Conservation (phyloP, 2,113 vertebrate genomes). For the Myocastor coypus region DNA sequence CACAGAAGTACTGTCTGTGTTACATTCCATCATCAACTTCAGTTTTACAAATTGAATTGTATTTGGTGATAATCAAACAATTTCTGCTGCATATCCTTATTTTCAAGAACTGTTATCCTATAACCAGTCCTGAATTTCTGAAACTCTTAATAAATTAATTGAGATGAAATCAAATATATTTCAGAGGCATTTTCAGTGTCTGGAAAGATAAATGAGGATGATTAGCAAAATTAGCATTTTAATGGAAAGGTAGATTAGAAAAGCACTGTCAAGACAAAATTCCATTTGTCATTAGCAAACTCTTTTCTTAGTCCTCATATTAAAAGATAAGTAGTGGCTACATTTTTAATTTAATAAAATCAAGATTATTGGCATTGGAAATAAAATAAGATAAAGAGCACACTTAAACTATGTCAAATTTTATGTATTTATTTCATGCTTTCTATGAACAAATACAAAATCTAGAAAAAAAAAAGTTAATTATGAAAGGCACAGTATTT, state of each 20-base stretch:
- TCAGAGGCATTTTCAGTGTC: neutral
- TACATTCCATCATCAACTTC: neutral
- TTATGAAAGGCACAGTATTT: neutral
- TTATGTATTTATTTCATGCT: neutral
- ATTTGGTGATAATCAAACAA: conserved; percentile 14
- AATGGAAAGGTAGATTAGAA: neutral
- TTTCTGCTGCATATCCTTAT: conserved; percentile 4
- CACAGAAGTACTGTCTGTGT: neutral
- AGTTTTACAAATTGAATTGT: conserved; percentile 18
- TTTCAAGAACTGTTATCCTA: neutral
- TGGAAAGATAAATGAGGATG: neutral
- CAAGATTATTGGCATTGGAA: neutral
- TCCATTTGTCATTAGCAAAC: neutral
- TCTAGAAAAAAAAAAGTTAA: neutral
- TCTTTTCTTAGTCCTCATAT: neutral
- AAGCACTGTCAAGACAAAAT: neutral
- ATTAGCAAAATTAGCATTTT: conserved; percentile 5
- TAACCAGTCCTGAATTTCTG: conserved; percentile 3
- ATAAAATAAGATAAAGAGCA: neutral
- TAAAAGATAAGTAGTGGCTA: neutral
- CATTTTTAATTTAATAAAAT: conserved; percentile 36
- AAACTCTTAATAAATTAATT: conserved; percentile 10
- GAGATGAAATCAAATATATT: conserved; percentile 35
- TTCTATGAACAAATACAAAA: neutral
- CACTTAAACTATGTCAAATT: neutral